These are phyloP conservation scores for Brenthis daphne DNA, from an alignment of 2,888 invertebrate genomes.

Conservation along the genomic window DNA sequence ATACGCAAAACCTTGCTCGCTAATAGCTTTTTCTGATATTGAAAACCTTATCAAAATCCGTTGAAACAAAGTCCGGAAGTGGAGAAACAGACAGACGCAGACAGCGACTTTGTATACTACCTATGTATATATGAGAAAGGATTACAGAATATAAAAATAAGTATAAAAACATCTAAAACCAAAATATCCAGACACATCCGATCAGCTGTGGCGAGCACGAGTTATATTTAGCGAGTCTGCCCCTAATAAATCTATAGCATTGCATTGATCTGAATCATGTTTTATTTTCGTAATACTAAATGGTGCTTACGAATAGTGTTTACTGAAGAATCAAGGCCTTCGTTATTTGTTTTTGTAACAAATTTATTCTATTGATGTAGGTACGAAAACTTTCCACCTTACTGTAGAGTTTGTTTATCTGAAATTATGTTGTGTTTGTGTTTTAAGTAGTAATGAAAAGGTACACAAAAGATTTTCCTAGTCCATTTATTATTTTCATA, in stretches of 20 bases:
- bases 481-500: too few relatives aligned
- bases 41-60: too few relatives aligned
- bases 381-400: background rate
- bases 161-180: background rate
- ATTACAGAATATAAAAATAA: background rate
- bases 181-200: slow-evolving; percentile 12
- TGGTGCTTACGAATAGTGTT: background rate
- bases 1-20: too few relatives aligned
- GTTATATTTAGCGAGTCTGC: slow-evolving; percentile 23
- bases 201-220: slow-evolving; percentile 21
- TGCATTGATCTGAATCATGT: slow-evolving; percentile 21
- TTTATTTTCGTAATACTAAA: slow-evolving; percentile 22
- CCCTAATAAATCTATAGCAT: slow-evolving; percentile 21
- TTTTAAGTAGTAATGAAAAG: too few relatives aligned
- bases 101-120: too few relatives aligned
- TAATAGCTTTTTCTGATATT: too few relatives aligned
- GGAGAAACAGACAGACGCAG: too few relatives aligned
- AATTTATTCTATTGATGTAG: too few relatives aligned
- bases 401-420: background rate
- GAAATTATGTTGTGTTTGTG: background rate
- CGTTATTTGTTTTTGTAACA: background rate
- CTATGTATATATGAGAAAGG: background rate
- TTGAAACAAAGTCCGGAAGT: too few relatives aligned
- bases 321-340: background rate
- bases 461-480: too few relatives aligned